phyloP scores from a whole-genome alignment of 2,113 vertebrate species.

The Marcusenius ussheri region DNA sequence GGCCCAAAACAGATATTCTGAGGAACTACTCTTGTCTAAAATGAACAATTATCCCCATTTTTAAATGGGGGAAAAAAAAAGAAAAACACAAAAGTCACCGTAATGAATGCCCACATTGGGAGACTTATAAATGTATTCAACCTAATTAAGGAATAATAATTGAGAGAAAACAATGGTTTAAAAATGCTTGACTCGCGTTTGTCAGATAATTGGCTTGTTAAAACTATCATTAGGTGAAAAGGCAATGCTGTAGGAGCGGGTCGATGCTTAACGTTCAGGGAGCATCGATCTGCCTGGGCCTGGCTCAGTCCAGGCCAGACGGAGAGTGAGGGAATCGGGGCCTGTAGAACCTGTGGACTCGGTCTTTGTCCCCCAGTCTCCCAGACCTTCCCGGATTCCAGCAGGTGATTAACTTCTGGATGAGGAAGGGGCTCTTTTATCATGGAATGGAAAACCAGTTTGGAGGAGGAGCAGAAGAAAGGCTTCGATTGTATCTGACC shows the following conservation, averaged over 20 bases:
- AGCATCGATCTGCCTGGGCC: conserved; percentile 63
- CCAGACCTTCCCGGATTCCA: conserved; percentile 39
- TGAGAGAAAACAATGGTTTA: conserved; percentile 69
- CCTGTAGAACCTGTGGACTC: conserved; percentile 15
- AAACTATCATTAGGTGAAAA: conserved; percentile 67
- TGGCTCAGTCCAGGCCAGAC: conserved; percentile 59
- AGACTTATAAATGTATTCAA: conserved; percentile 75
- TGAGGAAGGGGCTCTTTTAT: neutral
- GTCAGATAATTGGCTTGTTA: conserved; percentile 75
- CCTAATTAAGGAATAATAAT: conserved; percentile 73
- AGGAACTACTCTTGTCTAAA: conserved; percentile 48
- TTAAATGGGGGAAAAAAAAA: conserved; percentile 34
- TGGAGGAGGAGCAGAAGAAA: neutral
- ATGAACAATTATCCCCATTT: conserved; percentile 58
- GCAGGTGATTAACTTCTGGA: neutral
- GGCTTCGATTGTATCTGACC: neutral
- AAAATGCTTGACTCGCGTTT: conserved; percentile 66
- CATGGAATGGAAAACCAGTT: neutral
- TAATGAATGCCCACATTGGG: conserved; percentile 68
- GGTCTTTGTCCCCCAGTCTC: conserved; percentile 40
- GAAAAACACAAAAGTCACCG: conserved; percentile 50
- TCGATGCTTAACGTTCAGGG: conserved; percentile 58
- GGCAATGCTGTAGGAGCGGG: conserved; percentile 47
- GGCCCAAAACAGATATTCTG: neutral
- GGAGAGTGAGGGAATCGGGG: conserved; percentile 61